Conservation (phyloP, 2,888 invertebrate species). For the Pyralis farinalis region DNA sequence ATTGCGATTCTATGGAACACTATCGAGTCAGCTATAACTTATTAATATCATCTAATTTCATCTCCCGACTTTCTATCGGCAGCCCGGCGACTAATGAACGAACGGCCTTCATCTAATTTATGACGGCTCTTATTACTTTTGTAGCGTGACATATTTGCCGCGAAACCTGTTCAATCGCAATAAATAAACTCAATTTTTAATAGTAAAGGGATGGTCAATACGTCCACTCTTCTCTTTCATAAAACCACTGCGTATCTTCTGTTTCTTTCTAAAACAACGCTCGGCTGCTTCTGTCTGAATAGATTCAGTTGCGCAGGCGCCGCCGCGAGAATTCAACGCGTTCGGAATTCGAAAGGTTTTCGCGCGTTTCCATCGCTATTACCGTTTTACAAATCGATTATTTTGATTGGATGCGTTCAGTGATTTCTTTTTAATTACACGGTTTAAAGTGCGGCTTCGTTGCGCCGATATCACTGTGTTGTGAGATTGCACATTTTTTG, state of each 20-base stretch:
- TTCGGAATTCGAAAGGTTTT: conserved; percentile 47
- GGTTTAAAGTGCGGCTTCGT: conserved; percentile 10
- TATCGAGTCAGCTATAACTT: conserved; percentile 12
- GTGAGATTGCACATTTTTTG: conserved; percentile 24
- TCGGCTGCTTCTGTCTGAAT: conserved; percentile 45
- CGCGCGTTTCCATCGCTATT: conserved; percentile 50
- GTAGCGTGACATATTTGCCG: conserved; percentile 40
- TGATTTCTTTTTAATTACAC: conserved; percentile 11
- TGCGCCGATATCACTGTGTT: conserved; percentile 14
- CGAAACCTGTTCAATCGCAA: conserved; percentile 39
- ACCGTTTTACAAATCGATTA: conserved; percentile 20
- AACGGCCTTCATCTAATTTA: conserved; percentile 24
- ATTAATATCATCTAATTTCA: conserved; percentile 14
- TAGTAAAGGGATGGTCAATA: conserved; percentile 43
- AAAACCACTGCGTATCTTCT: conserved; percentile 22
- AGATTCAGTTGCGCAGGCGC: conserved; percentile 69
- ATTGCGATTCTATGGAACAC: conserved; percentile 1
- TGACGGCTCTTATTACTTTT: conserved; percentile 29
- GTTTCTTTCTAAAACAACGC: conserved; percentile 43
- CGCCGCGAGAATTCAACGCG: conserved; percentile 52
- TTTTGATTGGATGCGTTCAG: conserved; percentile 13
- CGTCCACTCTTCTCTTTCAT: conserved; percentile 30
- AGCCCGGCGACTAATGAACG: conserved; percentile 11
- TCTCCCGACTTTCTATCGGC: conserved; percentile 14
- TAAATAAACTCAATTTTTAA: conserved; percentile 39